Percentiles rank a stretch among this genome's conserved stretches.
phyloP scores from a whole-genome alignment of 2,113 vertebrate genomes.

The Chaenocephalus aceratus region DNA sequence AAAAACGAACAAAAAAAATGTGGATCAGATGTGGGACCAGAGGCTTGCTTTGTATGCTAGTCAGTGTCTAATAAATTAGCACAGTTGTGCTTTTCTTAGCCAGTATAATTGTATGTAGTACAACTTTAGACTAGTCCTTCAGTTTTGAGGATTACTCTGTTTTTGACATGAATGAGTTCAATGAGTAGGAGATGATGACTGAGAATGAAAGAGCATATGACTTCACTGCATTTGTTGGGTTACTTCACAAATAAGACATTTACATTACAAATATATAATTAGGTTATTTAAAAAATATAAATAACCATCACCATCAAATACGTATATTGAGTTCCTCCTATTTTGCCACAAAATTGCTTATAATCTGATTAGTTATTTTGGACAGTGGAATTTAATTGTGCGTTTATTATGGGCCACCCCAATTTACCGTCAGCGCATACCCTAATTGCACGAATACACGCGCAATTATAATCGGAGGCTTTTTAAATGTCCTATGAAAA shows the following conservation, averaged over 20 bases:
- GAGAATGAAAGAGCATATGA: not conserved
- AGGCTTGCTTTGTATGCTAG: not conserved
- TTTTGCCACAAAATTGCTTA: not conserved
- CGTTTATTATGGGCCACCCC: not conserved
- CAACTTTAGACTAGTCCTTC: not conserved
- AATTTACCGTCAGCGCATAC: not conserved
- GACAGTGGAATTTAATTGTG: not conserved
- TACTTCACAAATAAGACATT: no score
- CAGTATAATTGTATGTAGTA: no score
- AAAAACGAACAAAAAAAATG: not conserved
- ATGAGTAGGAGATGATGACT: not conserved
- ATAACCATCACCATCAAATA: not conserved
- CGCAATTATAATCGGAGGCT: not conserved
- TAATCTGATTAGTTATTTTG: not conserved
- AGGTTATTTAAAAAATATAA: not conserved
- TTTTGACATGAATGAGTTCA: not conserved
- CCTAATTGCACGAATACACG: not conserved
- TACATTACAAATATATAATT: not conserved
- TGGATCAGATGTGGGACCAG: not conserved
- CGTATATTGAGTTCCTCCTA: not conserved
- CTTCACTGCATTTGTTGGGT: not conserved
- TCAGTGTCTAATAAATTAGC: not conserved
- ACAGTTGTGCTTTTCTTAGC: not conserved
- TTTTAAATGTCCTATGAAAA: not conserved
- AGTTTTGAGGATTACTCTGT: not conserved